Evolutionary conservation across 2,797 vertebrate genomes (phyloP).

Genomic region (Clarias platycephalus): DNA sequence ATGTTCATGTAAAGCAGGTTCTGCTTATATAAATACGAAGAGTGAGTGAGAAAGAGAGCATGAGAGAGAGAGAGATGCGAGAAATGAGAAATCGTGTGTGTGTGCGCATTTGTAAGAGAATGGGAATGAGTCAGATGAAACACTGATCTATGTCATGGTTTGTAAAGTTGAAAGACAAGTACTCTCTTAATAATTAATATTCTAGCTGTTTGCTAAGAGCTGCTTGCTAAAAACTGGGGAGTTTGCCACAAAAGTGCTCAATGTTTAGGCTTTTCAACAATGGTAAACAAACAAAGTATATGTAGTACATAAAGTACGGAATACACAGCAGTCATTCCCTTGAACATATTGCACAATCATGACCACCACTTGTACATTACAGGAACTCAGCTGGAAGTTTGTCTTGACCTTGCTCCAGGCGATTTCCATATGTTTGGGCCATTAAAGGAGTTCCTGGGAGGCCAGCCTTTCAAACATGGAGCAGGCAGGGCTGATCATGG

Average conservation of each 20-base stretch:
- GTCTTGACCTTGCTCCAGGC: no score
- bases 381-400: no score
- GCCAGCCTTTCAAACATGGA: no score
- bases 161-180: neutral
- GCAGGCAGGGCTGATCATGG: no score
- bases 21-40: neutral
- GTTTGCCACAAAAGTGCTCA: neutral
- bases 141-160: neutral
- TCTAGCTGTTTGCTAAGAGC: neutral
- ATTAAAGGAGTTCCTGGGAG: no score
- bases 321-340: no score
- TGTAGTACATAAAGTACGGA: no score
- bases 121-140: neutral
- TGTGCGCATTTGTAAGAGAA: neutral
- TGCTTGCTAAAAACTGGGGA: neutral
- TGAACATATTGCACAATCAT: no score
- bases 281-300: neutral
- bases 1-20: neutral
- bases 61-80: neutral
- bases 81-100: no score
- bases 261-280: no score
- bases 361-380: no score
- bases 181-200: conserved; percentile 8
- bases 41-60: neutral
- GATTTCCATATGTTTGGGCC: no score